phyloP scores from a whole-genome alignment of 2,888 invertebrate species.

The Apocheima hispidaria region DNA sequence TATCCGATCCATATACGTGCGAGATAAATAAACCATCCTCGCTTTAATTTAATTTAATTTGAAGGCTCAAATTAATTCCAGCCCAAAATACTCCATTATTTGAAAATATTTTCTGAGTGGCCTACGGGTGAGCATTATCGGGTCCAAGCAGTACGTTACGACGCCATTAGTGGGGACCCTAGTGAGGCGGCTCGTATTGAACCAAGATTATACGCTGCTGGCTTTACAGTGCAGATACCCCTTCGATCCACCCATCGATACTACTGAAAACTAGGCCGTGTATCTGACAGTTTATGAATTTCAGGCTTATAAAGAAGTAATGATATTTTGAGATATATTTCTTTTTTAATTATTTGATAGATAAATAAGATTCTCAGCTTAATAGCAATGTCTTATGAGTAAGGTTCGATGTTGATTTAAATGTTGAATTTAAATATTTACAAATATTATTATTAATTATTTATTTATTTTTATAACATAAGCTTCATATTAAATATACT shows the following conservation, averaged over 20 bases:
- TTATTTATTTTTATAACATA: too few species aligned
- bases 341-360: too few species aligned
- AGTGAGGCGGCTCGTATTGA: conserved; percentile 46
- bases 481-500: too few species aligned
- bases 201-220: conserved; percentile 46
- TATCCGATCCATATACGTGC: too few species aligned
- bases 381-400: too few species aligned
- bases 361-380: too few species aligned
- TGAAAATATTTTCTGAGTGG: conserved; percentile 36
- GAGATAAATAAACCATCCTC: too few species aligned
- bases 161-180: conserved; percentile 51
- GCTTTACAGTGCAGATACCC: conserved; percentile 49
- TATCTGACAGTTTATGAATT: conserved; percentile 49
- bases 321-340: too few species aligned
- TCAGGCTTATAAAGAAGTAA: conserved; percentile 49
- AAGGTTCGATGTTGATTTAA: too few species aligned
- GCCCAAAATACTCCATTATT: not conserved
- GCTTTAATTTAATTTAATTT: not conserved
- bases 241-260: conserved; percentile 50
- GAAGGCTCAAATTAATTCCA: not conserved
- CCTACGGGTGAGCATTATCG: conserved; percentile 38
- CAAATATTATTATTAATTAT: too few species aligned
- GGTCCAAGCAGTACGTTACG: conserved; percentile 44
- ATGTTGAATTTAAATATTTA: too few species aligned
- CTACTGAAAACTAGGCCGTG: conserved; percentile 42